Evolutionary conservation across 92 coral and sea anemone genomes (phyloP).

Genomic region (Siderastrea siderea): DNA sequence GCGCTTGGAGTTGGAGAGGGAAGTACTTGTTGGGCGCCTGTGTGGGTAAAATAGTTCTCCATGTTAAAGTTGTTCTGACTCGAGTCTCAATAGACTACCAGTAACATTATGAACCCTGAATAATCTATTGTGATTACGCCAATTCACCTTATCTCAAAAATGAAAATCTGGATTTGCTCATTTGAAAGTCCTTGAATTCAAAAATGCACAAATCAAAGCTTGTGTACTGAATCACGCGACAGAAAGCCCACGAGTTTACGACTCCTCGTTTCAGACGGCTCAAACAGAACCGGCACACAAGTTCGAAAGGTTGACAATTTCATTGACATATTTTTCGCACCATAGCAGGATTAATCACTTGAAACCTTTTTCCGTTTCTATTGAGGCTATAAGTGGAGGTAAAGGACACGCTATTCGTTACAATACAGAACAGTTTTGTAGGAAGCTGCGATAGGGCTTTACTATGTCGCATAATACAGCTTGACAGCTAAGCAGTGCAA

Average conservation of each 20-base stretch:
- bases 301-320: constrained; percentile 51
- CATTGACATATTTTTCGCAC: constrained; percentile 67
- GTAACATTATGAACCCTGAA: constrained; percentile 37
- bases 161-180: constrained; percentile 41
- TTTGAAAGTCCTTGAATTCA: constrained; percentile 46
- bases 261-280: not conserved
- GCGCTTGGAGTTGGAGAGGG: constrained; percentile 9
- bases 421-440: constrained; percentile 27
- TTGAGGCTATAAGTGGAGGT: constrained; percentile 57
- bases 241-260: not conserved
- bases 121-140: constrained; percentile 39
- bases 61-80: constrained; percentile 19
- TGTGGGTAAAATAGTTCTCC: constrained; percentile 17
- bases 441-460: constrained; percentile 4
- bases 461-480: constrained; percentile 36
- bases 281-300: constrained; percentile 7
- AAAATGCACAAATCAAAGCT: constrained; percentile 17
- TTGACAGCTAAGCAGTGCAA: constrained; percentile 27
- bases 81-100: constrained; percentile 49
- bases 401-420: constrained; percentile 33
- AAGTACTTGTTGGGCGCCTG: constrained; percentile 32
- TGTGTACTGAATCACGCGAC: not conserved
- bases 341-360: constrained; percentile 62
- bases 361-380: constrained; percentile 57
- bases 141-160: constrained; percentile 49